Conservation (phyloP, 2,797 vertebrate genomes). For the Harpagifer antarcticus region DNA sequence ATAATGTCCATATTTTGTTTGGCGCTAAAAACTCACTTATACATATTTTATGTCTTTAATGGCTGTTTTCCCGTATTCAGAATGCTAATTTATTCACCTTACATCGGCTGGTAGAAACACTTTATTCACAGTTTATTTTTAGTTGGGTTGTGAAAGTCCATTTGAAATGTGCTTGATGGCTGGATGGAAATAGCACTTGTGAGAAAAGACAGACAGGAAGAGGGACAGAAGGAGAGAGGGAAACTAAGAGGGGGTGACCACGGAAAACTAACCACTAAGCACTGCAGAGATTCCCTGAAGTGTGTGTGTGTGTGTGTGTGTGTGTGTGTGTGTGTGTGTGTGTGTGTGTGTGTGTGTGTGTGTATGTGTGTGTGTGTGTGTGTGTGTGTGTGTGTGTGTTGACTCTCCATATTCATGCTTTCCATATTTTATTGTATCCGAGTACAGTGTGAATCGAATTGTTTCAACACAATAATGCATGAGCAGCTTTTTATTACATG, state of each 20-base stretch:
- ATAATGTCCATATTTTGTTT: too few relatives aligned
- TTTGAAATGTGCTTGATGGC: slow-evolving; percentile 19
- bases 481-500: neutral
- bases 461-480: neutral
- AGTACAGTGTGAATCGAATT: neutral
- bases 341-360: too few relatives aligned
- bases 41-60: too few relatives aligned
- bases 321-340: too few relatives aligned
- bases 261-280: neutral
- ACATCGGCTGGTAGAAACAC: neutral
- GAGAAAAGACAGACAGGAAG: slow-evolving; percentile 3
- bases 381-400: too few relatives aligned
- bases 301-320: too few relatives aligned
- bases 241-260: neutral
- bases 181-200: slow-evolving; percentile 9
- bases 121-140: slow-evolving; percentile 15
- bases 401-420: too few relatives aligned
- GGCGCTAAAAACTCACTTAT: too few relatives aligned
- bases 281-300: too few relatives aligned
- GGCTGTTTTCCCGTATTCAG: neutral
- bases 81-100: slow-evolving; percentile 15
- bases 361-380: too few relatives aligned
- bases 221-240: neutral
- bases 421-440: too few relatives aligned
- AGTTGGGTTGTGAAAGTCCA: neutral